Evolutionary conservation across 2,113 vertebrate species (phyloP).

Genomic region (Typhlomys cinereus): DNA sequence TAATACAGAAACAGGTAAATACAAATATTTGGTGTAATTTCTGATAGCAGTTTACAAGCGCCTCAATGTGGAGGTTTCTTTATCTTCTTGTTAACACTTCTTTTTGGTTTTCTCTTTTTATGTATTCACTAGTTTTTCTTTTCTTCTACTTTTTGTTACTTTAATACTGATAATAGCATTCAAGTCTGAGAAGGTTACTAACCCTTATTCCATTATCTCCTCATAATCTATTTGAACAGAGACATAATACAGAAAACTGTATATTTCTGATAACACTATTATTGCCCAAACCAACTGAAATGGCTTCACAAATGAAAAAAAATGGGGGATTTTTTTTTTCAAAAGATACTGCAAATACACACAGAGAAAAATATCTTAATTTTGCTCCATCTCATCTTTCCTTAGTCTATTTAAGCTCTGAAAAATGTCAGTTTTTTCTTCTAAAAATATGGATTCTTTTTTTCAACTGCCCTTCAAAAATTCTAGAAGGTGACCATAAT

Average conservation of each 20-base stretch:
- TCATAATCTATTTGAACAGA: constrained; percentile 50
- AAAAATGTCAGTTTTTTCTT: constrained; percentile 24
- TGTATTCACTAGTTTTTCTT: constrained; percentile 32
- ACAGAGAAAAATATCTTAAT: constrained; percentile 52
- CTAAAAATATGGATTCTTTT: constrained; percentile 55
- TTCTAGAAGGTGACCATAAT: constrained; percentile 34
- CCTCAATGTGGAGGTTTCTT: neutral
- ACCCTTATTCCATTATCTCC: constrained; percentile 48
- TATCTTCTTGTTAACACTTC: neutral
- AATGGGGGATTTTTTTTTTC: neutral
- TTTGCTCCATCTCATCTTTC: constrained; percentile 26
- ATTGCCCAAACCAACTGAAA: constrained; percentile 6
- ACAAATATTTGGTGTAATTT: neutral
- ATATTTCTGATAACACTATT: constrained; percentile 50
- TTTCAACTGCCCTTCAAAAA: constrained; percentile 22
- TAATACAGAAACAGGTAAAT: constrained; percentile 6
- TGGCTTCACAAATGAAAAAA: constrained; percentile 38
- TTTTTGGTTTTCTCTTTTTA: constrained; percentile 27
- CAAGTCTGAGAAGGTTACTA: constrained; percentile 48
- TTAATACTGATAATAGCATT: constrained; percentile 37
- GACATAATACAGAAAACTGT: constrained; percentile 32
- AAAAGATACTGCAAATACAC: constrained; percentile 22
- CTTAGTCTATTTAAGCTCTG: neutral
- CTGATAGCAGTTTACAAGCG: neutral
- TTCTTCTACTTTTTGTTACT: constrained; percentile 40